phyloP scores from a whole-genome alignment of 2,113 vertebrate genomes.

The Litocranius walleri region DNA sequence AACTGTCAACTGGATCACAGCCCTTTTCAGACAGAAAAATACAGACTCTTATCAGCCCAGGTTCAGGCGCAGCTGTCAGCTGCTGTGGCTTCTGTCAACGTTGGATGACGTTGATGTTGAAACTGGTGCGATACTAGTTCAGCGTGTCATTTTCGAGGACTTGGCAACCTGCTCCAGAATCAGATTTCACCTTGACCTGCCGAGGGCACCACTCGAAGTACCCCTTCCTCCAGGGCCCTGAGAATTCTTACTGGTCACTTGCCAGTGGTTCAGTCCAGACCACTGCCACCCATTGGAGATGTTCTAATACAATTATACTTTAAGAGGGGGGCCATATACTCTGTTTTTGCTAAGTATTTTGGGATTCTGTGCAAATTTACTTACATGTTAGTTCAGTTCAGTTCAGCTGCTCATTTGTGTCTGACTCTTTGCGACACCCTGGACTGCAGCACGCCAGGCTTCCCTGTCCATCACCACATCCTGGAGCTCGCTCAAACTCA shows the following conservation, averaged over 20 bases:
- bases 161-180: background rate
- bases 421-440: background rate
- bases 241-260: background rate
- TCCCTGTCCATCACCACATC: background rate
- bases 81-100: background rate
- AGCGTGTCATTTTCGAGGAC: background rate
- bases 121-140: background rate
- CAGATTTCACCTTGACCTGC: background rate
- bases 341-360: slow-evolving; percentile 1
- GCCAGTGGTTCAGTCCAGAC: background rate
- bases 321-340: background rate
- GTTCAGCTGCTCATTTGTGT: background rate
- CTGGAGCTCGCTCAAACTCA: background rate
- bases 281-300: background rate
- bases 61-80: background rate
- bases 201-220: background rate
- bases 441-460: background rate
- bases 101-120: background rate
- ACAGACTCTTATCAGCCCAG: background rate
- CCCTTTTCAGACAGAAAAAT: background rate
- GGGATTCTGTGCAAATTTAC: background rate
- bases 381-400: background rate
- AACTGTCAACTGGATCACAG: background rate
- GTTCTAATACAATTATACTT: background rate
- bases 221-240: background rate